Base-by-base conservation (phyloP, 2,113 vertebrate genomes). In the Pseudois nayaur region DNA sequence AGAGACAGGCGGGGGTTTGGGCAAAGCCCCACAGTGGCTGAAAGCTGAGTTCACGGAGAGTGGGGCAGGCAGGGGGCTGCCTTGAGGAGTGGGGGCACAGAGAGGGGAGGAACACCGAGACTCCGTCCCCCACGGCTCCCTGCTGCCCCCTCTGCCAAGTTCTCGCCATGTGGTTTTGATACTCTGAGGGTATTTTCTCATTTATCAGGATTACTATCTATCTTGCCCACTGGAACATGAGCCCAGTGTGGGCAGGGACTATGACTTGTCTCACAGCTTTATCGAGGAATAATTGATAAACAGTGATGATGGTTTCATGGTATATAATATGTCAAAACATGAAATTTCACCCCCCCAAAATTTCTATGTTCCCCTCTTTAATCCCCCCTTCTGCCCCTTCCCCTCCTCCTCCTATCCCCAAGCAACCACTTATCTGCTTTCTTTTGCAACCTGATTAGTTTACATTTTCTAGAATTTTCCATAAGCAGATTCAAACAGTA, bases 401-500 rank as follows among this genome's bases (percentile, higher is more conserved):
- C 48, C 5, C 33, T 71, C 27, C 43, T 14, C n/a, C 4, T 88
- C 12, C 60, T 54, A 54, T 83, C 92, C 43, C 54, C 55, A 48
- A 48, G 5, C 36, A 94, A 55, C 33, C 27, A 40, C 85, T 54
- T 15, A 40, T 64, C 40, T 90, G 50, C 67, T 90, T 86, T 64
- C 40, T 67, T 40, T 90, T 2, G 11, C 19, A 25, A 6, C 33
- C 0, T 48, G 54, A 76, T 45, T 55, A 57, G 33, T 84, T 84
- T 67, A 57, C 27, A 36, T 79, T 85, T 92, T 92, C 78, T 79
- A 89, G 81, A 94, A 93, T 85, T 84, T 64, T 89, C 91, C 76
- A 17, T 55, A 93, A 91, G 71, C 52, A 60, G 29, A 74, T 45
- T 71, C 4, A 87, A 81, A 57, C 43, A 59, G 8, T 50, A 57